Conservation (phyloP, 2,113 vertebrate species). For the Melanerpes aurifrons region DNA sequence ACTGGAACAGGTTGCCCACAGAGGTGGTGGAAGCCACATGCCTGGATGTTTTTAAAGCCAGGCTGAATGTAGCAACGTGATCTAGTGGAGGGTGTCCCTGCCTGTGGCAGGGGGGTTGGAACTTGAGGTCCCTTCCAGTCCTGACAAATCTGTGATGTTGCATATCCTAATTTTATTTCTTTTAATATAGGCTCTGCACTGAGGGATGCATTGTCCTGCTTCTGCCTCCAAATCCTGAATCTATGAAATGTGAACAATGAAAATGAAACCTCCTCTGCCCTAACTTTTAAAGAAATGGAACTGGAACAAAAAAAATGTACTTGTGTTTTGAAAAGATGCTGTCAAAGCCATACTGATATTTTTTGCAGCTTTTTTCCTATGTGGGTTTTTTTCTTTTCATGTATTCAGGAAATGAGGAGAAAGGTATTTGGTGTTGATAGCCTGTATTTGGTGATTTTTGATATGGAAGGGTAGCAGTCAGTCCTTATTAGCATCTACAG, state of each 20-base stretch:
- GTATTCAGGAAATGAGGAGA: neutral
- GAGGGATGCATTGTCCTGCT: neutral
- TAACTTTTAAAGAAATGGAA: neutral
- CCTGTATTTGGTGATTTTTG: neutral
- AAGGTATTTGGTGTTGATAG: neutral
- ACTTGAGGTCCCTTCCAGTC: no score
- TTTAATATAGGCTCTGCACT: neutral
- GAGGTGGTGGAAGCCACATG: no score
- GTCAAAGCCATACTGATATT: neutral
- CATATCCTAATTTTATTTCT: neutral
- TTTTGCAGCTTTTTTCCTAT: neutral
- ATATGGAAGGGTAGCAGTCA: neutral
- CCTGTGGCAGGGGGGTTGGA: no score
- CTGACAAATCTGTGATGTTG: no score
- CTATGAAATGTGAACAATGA: neutral
- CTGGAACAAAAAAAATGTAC: neutral
- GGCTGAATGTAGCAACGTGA: no score
- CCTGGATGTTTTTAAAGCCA: no score
- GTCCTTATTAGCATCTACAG: neutral
- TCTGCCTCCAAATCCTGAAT: neutral
- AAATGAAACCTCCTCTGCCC: neutral
- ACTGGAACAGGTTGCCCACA: no score
- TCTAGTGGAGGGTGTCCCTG: no score
- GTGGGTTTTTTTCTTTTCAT: neutral
- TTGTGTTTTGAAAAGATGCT: neutral